These are phyloP conservation scores for Styela plicata DNA, from an alignment of 23 tunicate genomes.

Conservation along the genomic window DNA sequence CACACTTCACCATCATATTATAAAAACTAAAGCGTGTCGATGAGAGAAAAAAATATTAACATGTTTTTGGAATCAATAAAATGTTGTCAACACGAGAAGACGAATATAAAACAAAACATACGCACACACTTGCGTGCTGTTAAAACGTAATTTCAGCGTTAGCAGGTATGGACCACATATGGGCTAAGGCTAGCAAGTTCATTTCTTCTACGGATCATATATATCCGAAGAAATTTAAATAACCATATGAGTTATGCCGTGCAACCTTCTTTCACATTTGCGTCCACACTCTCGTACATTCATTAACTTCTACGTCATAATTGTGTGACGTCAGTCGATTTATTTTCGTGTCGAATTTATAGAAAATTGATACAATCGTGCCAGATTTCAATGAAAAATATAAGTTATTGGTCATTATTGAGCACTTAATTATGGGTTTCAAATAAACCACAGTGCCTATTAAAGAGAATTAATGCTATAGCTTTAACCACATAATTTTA, in stretches of 20 bases:
- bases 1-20: background rate
- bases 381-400: background rate
- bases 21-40: background rate
- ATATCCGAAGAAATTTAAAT: no score
- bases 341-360: background rate
- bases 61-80: background rate
- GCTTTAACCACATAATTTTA: no score
- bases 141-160: no score
- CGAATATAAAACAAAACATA: background rate
- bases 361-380: background rate
- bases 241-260: background rate
- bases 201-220: no score
- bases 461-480: no score
- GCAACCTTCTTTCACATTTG: background rate
- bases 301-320: background rate
- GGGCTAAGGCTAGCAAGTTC: no score
- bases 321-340: background rate
- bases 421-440: background rate
- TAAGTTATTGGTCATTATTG: background rate
- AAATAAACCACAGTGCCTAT: background rate
- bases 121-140: background rate
- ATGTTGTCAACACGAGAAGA: background rate
- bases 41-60: background rate
- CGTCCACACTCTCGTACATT: background rate
- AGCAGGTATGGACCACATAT: no score